phyloP scores from a whole-genome alignment of 2,888 invertebrate genomes.

The Gerosis bhagava region DNA sequence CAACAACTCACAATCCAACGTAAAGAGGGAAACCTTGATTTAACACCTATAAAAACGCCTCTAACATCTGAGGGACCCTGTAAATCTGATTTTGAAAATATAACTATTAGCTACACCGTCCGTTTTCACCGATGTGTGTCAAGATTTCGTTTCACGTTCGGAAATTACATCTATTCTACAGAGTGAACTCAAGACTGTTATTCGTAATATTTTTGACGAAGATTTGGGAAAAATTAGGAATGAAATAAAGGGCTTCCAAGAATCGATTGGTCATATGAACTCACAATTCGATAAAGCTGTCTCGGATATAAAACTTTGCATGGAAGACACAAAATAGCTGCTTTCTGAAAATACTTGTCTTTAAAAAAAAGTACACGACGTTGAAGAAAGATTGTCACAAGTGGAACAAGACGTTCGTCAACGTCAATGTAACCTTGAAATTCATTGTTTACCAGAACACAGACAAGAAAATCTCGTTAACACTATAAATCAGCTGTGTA shows the following conservation, averaged over 20 bases:
- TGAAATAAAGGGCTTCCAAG: slow-evolving; percentile 8
- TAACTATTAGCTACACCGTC: slow-evolving; percentile 9
- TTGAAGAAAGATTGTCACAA: slow-evolving; percentile 8
- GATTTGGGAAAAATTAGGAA: slow-evolving; percentile 4
- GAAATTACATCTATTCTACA: slow-evolving; percentile 9
- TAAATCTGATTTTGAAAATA: background rate
- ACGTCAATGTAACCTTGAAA: slow-evolving; percentile 19
- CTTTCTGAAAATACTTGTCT: background rate
- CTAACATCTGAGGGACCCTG: background rate
- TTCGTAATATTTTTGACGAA: slow-evolving; percentile 11
- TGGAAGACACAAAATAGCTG: slow-evolving; percentile 2
- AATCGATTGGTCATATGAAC: slow-evolving; percentile 3
- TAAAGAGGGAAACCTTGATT: slow-evolving; percentile 7
- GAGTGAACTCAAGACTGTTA: slow-evolving; percentile 3
- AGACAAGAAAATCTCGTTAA: slow-evolving; percentile 12
- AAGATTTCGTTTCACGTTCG: background rate
- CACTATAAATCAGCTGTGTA: slow-evolving; percentile 11
- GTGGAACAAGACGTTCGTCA: slow-evolving; percentile 17
- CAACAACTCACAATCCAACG: slow-evolving; percentile 2
- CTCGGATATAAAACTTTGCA: slow-evolving; percentile 7
- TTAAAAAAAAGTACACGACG: background rate
- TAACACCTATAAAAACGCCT: slow-evolving; percentile 7
- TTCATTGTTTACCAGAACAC: slow-evolving; percentile 19
- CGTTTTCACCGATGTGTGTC: background rate
- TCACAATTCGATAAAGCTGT: slow-evolving; percentile 6